Evolutionary conservation across 37 sponge, comb jelly and placozoan genomes (phyloP), one percentile per base, ranked within the genome.

Genomic region (Agelas oroides): DNA sequence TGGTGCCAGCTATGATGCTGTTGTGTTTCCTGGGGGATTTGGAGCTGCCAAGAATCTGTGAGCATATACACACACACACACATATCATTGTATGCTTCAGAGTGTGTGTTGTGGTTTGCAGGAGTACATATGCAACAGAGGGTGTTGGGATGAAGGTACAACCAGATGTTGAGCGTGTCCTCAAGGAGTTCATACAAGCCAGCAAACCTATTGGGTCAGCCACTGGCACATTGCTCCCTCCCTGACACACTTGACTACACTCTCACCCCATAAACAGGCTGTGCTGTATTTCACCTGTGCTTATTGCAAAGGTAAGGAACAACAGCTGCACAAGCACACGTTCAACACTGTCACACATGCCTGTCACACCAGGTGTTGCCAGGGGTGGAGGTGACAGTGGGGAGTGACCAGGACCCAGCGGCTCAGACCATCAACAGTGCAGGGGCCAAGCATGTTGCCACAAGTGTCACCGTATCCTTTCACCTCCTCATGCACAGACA

Each of bases 21-120:
- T 94, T 35, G 86, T 94, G 27, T 87, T 89, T 32, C 91, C 96
- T 59, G 97, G 97, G 37, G 97, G 97, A 33, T 97, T 97, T 88
- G 97, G 97, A 75, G 97, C 97, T 24, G 97, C 97, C 16, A 97
- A 97, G 84, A 97, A 97, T 73, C 74, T 97, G 92, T 92, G 59
- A 59, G 85, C 20, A 20, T 5, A 23, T 12, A 2, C 17, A 18
- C 40, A 14, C 2, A 5, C n/a, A 21, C 36, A 18, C 21, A 23
- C 37, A 21, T 24, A 2, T 1, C 53, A 20, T 5, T 36, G 72
- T 1, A 20, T 46, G 5, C 62, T 61, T 61, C 2, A 2, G 5
- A 14, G 62, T 27, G 46, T n/a, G n/a, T n/a, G n/a, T n/a, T n/a
- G n/a, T n/a, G n/a, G 46, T 34, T 16, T 77, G 56, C 52, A 90